A percentile compares a stretch with the other conserved stretches of the same genome.
These are phyloP conservation scores for Pandemis corylana DNA, from an alignment of 2,888 invertebrate species.

Conservation along the genomic window DNA sequence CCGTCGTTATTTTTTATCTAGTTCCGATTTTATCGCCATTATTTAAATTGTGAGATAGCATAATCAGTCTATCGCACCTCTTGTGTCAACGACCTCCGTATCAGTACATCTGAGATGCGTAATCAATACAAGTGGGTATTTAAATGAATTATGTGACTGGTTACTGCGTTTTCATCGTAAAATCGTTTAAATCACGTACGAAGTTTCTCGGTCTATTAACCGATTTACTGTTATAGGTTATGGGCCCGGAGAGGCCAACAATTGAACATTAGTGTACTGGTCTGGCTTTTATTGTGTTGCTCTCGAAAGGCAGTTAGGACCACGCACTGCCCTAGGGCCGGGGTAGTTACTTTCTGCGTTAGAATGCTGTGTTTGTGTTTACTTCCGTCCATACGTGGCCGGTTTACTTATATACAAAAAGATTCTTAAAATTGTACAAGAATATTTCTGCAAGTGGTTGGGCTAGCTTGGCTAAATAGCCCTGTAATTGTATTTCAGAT, in stretches of 20 bases:
- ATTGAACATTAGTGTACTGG: slow-evolving; percentile 45
- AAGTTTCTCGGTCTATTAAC: slow-evolving; percentile 43
- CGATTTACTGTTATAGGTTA: slow-evolving; percentile 46
- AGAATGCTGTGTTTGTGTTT: background rate
- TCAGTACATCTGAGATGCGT: slow-evolving; percentile 28
- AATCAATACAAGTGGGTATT: slow-evolving; percentile 40
- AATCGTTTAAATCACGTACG: slow-evolving; percentile 48
- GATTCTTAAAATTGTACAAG: no score
- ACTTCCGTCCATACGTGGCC: no score
- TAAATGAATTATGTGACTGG: slow-evolving; percentile 52
- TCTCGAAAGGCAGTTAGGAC: background rate
- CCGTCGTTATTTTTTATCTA: slow-evolving; percentile 5
- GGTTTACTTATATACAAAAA: no score
- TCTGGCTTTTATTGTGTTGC: background rate
- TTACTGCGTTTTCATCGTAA: slow-evolving; percentile 54
- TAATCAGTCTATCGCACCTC: slow-evolving; percentile 35
- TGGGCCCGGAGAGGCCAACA: slow-evolving; percentile 43
- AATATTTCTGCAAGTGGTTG: no score
- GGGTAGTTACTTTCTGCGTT: background rate
- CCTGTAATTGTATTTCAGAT: no score
- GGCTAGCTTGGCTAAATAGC: no score
- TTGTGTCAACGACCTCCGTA: slow-evolving; percentile 33
- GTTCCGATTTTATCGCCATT: slow-evolving; percentile 29
- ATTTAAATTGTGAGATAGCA: slow-evolving; percentile 31
- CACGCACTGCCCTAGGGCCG: background rate